Percentiles rank a stretch among this genome's conserved stretches.
Conservation (phyloP, 2,113 vertebrate genomes). For the Galeopterus variegatus region DNA sequence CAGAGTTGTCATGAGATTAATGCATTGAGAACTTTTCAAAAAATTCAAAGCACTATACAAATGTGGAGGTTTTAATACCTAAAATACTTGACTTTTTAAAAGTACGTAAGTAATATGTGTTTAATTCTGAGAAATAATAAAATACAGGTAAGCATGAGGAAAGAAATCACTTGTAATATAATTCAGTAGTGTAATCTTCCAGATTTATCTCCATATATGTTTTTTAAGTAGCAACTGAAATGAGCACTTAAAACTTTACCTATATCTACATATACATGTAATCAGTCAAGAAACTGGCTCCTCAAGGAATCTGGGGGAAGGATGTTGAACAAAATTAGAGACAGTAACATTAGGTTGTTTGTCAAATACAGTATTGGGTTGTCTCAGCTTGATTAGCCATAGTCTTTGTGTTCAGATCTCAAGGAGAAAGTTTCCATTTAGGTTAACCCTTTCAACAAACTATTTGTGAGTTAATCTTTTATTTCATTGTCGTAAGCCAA, state of each 20-base stretch:
- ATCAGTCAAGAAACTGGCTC: background rate
- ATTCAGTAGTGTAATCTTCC: background rate
- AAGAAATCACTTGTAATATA: conserved; percentile 30
- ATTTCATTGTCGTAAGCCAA: background rate
- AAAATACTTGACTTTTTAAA: conserved; percentile 45
- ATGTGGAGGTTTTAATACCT: background rate
- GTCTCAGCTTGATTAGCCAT: background rate
- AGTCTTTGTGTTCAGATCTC: background rate
- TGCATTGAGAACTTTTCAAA: background rate
- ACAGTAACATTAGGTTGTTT: background rate
- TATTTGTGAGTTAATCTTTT: background rate
- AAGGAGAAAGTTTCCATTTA: background rate
- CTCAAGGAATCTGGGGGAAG: background rate
- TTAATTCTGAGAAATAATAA: conserved; percentile 47
- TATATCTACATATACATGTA: background rate
- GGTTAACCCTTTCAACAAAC: conserved; percentile 37
- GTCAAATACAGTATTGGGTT: background rate
- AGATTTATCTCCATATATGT: background rate
- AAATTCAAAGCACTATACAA: background rate
- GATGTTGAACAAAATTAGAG: background rate
- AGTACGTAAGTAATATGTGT: background rate
- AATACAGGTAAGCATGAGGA: conserved; percentile 27
- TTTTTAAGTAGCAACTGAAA: conserved; percentile 21
- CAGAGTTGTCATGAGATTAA: background rate
- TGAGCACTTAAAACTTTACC: background rate